A percentile compares a stretch with the other conserved stretches of the same genome.
Evolutionary conservation across 64 coral and sea anemone genomes (phyloP).

Genomic region (Montipora capricornis): DNA sequence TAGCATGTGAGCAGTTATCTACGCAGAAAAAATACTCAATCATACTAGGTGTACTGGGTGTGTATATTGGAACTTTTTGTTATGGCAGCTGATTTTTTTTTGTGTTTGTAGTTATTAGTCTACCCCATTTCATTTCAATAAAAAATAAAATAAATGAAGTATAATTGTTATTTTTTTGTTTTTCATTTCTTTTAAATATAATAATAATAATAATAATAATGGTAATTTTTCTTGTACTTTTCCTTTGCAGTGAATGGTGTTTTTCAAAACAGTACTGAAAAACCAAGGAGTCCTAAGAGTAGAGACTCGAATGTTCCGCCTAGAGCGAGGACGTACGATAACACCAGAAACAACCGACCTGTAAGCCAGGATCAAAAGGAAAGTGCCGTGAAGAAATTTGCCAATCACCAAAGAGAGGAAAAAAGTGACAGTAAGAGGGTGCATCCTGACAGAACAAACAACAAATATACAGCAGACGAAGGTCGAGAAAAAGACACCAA

Average conservation of each 20-base stretch:
- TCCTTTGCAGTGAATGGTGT: slow-evolving; percentile 33
- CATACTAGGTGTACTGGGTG: too few species aligned
- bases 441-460: slow-evolving; percentile 8
- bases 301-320: background rate
- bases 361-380: slow-evolving; percentile 12
- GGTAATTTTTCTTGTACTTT: background rate
- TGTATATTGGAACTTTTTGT: too few species aligned
- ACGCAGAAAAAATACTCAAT: too few species aligned
- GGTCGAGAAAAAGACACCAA: background rate
- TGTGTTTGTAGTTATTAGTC: too few species aligned
- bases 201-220: too few species aligned
- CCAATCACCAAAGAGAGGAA: background rate
- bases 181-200: too few species aligned
- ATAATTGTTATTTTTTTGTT: too few species aligned
- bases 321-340: slow-evolving; percentile 1
- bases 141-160: too few species aligned
- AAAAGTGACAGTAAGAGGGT: background rate
- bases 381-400: background rate
- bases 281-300: background rate
- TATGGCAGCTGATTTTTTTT: too few species aligned
- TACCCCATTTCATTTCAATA: too few species aligned
- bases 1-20: too few species aligned
- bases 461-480: background rate
- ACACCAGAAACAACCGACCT: background rate
- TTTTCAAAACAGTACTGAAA: slow-evolving; percentile 10